Evolutionary conservation across 2,888 invertebrate genomes (phyloP).

Genomic region (Tenthredo scrophulariae): DNA sequence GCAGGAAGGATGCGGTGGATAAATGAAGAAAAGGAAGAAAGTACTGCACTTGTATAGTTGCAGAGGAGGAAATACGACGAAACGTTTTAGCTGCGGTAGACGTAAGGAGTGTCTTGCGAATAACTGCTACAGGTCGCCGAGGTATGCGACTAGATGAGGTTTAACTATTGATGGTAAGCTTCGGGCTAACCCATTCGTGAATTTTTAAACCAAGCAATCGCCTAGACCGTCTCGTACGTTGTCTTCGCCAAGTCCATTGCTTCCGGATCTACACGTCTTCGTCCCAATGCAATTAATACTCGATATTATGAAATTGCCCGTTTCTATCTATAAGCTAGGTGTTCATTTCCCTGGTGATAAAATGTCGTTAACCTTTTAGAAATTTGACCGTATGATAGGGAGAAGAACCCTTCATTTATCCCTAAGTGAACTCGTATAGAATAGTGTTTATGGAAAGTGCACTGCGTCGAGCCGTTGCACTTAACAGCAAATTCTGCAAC

Average conservation of each 20-base stretch:
- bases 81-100: background rate
- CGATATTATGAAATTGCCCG: background rate
- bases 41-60: background rate
- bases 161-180: slow-evolving; percentile 50
- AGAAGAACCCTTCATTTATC: background rate
- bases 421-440: slow-evolving; percentile 77
- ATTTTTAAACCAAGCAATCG: slow-evolving; percentile 47
- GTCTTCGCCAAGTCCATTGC: background rate
- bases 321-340: background rate
- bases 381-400: background rate
- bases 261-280: background rate
- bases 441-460: slow-evolving; percentile 78
- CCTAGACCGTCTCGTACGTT: slow-evolving; percentile 33
- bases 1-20: slow-evolving; percentile 61
- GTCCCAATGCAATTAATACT: background rate
- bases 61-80: background rate
- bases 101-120: background rate
- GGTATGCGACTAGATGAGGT: slow-evolving; percentile 43
- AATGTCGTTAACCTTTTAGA: background rate
- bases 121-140: slow-evolving; percentile 6
- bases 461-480: slow-evolving; percentile 68
- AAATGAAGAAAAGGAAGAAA: slow-evolving; percentile 57
- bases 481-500: background rate
- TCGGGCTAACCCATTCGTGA: slow-evolving; percentile 50
- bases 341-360: background rate